Evolutionary conservation across 2,113 vertebrate species (phyloP).

Genomic region (Semnopithecus entellus): DNA sequence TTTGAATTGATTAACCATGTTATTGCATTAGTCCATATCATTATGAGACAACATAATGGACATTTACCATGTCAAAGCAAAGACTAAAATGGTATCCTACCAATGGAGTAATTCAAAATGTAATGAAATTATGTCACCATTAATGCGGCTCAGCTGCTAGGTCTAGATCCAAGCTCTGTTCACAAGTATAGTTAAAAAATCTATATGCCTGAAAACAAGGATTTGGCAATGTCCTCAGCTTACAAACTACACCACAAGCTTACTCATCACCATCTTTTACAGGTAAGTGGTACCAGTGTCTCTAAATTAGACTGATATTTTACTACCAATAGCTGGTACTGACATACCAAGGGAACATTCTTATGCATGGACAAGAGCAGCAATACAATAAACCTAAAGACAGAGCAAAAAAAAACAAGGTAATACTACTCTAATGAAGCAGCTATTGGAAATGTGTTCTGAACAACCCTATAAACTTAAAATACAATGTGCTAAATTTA

Average conservation of each 20-base stretch:
- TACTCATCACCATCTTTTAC: constrained; percentile 66
- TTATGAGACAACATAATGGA: constrained; percentile 75
- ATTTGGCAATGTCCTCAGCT: constrained; percentile 56
- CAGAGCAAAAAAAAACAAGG: constrained; percentile 66
- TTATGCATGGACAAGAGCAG: constrained; percentile 64
- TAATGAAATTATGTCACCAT: constrained; percentile 62
- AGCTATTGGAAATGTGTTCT: constrained; percentile 51
- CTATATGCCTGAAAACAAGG: constrained; percentile 51
- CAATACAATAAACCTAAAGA: constrained; percentile 70
- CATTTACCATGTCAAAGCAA: constrained; percentile 74
- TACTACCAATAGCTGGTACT: constrained; percentile 42
- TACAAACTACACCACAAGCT: constrained; percentile 62
- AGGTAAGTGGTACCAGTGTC: constrained; percentile 54
- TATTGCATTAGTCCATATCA: constrained; percentile 77
- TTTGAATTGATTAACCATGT: constrained; percentile 76
- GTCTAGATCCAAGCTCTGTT: constrained; percentile 51
- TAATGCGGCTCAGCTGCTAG: constrained; percentile 38
- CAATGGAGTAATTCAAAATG: constrained; percentile 53
- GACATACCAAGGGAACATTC: constrained; percentile 54
- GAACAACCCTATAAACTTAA: constrained; percentile 67
- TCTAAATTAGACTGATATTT: constrained; percentile 54
- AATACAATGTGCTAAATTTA: constrained; percentile 66
- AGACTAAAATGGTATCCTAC: constrained; percentile 62
- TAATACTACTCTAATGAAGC: constrained; percentile 38
- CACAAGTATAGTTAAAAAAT: constrained; percentile 59